Conservation (phyloP, 2,888 invertebrate genomes). For the Muscina levida region DNA sequence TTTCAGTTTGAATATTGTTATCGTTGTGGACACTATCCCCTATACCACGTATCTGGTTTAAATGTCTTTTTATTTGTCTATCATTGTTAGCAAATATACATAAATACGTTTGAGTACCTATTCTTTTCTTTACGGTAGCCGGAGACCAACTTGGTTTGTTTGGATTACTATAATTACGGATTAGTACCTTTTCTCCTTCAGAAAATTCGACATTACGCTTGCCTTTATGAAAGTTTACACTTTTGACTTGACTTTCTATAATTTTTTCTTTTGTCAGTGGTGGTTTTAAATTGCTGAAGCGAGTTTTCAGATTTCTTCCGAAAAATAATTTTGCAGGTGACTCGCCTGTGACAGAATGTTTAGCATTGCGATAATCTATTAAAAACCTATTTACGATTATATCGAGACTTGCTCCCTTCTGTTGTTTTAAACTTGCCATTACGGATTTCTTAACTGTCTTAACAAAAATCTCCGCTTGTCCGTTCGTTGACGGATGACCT, state of each 20-base stretch:
- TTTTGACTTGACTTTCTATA: slow-evolving; percentile 31
- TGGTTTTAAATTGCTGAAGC: slow-evolving; percentile 31
- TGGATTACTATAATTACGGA: slow-evolving; percentile 44
- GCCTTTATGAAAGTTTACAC: slow-evolving; percentile 37
- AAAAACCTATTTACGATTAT: slow-evolving; percentile 11
- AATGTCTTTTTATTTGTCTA: background rate
- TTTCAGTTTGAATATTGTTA: no score
- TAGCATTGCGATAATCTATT: slow-evolving; percentile 18
- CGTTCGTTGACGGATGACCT: no score
- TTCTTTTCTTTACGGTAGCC: slow-evolving; percentile 44
- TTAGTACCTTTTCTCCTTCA: slow-evolving; percentile 47
- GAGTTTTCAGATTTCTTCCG: slow-evolving; percentile 7
- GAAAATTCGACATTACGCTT: slow-evolving; percentile 26
- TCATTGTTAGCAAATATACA: slow-evolving; percentile 34
- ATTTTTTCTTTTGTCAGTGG: slow-evolving; percentile 36
- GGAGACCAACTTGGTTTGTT: no score
- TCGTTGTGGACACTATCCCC: no score
- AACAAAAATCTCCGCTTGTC: slow-evolving; percentile 31
- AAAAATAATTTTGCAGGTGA: slow-evolving; percentile 27
- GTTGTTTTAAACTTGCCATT: background rate
- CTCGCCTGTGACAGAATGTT: slow-evolving; percentile 15
- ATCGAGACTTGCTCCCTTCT: background rate
- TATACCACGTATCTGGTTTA: no score
- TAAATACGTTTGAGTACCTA: slow-evolving; percentile 45
- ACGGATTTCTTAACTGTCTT: slow-evolving; percentile 35